These are phyloP conservation scores for Ceyx margarethae DNA, from an alignment of 2,113 vertebrate species.

Conservation along the genomic window DNA sequence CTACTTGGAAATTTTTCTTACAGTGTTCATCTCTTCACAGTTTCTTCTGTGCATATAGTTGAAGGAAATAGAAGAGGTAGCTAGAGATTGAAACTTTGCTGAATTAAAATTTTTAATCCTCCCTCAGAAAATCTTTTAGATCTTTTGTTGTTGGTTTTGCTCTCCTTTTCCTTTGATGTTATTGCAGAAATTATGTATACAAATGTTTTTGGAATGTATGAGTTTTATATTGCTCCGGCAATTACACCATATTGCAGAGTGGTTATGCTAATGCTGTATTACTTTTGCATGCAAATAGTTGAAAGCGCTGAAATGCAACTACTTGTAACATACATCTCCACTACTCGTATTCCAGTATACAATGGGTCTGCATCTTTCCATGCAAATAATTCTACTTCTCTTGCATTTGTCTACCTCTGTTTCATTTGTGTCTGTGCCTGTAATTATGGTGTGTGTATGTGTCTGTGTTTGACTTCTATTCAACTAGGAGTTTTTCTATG, in stretches of 20 bases:
- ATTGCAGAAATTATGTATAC: conserved; percentile 8
- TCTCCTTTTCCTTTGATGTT: conserved; percentile 1
- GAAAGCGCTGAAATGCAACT: background rate
- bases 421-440: background rate
- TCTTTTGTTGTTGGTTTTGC: background rate
- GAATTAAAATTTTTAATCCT: conserved; percentile 1
- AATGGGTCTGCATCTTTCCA: background rate
- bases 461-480: background rate
- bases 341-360: background rate
- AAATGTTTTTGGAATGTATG: background rate
- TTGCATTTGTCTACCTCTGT: background rate
- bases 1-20: background rate
- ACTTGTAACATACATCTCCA: background rate
- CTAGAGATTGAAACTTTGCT: background rate
- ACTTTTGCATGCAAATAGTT: conserved; percentile 63
- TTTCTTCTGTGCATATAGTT: background rate
- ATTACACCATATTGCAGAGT: conserved; percentile 52
- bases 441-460: fast-evolving
- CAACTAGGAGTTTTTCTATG: background rate
- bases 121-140: conserved; percentile 19
- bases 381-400: background rate
- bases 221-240: conserved; percentile 18
- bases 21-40: background rate
- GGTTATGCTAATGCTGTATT: conserved; percentile 60
- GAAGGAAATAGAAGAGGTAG: background rate